A percentile compares a stretch with the other conserved stretches of the same genome.
Evolutionary conservation across 2,113 vertebrate species (phyloP).

Genomic region (Oreochromis spilurus): DNA sequence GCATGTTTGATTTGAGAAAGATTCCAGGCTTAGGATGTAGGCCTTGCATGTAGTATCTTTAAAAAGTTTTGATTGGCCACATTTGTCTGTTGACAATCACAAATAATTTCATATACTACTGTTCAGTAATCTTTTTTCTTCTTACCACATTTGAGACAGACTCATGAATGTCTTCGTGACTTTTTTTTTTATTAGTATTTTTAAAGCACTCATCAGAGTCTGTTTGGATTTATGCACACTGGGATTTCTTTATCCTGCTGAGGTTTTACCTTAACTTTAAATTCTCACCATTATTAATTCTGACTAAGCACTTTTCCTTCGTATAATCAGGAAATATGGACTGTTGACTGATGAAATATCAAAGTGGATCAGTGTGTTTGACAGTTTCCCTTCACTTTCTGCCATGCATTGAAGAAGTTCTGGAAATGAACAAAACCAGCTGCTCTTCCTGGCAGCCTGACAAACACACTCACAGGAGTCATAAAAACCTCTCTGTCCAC

Average conservation of each 20-base stretch:
- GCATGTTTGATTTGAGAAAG: background rate
- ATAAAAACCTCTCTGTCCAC: background rate
- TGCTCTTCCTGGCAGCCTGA: slow-evolving; percentile 18
- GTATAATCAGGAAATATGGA: background rate
- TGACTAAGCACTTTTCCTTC: background rate
- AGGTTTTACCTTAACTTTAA: background rate
- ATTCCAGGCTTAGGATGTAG: background rate
- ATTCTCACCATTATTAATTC: background rate
- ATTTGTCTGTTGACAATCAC: background rate
- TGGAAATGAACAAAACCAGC: slow-evolving; percentile 16
- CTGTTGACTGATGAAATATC: background rate
- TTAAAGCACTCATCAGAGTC: background rate
- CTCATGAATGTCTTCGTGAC: background rate
- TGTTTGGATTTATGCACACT: background rate
- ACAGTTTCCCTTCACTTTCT: background rate
- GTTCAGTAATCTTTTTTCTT: background rate
- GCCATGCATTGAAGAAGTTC: background rate
- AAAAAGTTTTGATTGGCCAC: background rate
- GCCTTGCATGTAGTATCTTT: background rate
- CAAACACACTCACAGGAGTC: background rate
- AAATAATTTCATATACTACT: background rate
- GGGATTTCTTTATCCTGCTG: background rate
- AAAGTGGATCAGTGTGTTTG: background rate
- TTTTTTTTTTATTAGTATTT: background rate
- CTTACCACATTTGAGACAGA: background rate